Evolutionary conservation across 1,140 invertebrate species (phyloP).

Genomic region (Linepithema humile): DNA sequence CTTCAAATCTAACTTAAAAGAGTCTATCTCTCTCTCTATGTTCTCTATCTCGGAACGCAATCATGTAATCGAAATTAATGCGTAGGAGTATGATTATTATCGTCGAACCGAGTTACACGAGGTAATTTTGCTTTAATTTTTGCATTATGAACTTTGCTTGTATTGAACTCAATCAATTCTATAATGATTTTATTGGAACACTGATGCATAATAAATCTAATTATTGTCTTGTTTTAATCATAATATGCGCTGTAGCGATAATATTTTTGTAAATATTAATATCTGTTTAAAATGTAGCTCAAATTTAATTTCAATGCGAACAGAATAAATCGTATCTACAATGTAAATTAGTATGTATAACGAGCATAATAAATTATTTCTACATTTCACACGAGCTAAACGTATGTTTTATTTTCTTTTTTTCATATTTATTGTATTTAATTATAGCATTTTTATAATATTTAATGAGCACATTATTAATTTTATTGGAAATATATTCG

Average conservation of each 20-base stretch:
- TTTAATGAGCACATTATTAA: no score
- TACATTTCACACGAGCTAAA: neutral
- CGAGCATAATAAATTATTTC: neutral
- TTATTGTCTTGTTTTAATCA: neutral
- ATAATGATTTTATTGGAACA: neutral
- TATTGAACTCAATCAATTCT: neutral
- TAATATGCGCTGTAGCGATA: neutral
- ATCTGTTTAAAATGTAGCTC: neutral
- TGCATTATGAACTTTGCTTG: neutral
- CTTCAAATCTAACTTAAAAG: neutral
- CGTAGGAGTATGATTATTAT: neutral
- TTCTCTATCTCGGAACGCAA: neutral
- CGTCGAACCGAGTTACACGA: neutral
- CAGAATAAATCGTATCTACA: neutral
- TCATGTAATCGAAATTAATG: neutral
- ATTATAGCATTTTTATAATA: neutral
- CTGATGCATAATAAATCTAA: neutral
- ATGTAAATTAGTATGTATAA: constrained; percentile 5
- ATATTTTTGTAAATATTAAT: constrained; percentile 15
- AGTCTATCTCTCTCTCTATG: neutral
- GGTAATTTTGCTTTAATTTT: neutral
- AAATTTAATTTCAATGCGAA: neutral
- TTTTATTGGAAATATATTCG: neutral
- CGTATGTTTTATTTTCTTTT: neutral
- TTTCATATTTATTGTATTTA: neutral